These are phyloP conservation scores for Chrysemys picta DNA, from an alignment of 2,113 vertebrate species.

Conservation along the genomic window DNA sequence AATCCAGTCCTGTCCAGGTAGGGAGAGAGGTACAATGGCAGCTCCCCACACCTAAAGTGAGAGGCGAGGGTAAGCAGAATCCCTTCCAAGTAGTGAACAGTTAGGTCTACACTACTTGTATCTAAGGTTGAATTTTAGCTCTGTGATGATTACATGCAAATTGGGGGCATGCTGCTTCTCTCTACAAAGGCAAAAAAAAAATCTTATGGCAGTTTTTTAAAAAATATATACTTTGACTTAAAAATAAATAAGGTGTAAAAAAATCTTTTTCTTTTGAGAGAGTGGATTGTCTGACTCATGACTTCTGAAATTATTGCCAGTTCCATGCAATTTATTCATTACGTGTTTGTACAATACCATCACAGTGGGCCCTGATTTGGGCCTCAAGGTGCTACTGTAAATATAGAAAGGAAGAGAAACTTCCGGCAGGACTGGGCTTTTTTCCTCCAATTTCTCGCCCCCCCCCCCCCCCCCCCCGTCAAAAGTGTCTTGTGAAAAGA, in stretches of 20 bases:
- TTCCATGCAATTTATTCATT: background rate
- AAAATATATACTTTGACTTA: background rate
- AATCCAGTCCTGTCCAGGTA: background rate
- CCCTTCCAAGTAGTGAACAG: background rate
- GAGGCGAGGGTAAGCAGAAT: background rate
- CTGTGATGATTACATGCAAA: background rate
- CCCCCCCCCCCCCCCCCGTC: fast-evolving
- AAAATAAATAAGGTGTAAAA: too few relatives aligned
- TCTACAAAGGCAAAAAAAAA: background rate
- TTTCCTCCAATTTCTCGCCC: background rate
- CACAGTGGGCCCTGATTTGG: background rate
- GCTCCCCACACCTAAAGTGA: background rate
- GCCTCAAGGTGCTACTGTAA: background rate
- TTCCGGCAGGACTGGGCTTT: background rate
- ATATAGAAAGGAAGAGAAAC: background rate
- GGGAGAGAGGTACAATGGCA: background rate
- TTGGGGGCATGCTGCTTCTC: background rate
- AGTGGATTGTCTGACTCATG: background rate
- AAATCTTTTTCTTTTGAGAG: background rate
- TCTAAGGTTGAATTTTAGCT: background rate
- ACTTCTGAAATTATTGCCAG: background rate
- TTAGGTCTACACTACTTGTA: background rate
- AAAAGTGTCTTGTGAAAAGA: background rate
- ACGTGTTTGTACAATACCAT: background rate
- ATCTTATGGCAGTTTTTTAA: background rate